phyloP scores from a whole-genome alignment of 2,797 vertebrate genomes.

The Malurus leucopterus region DNA sequence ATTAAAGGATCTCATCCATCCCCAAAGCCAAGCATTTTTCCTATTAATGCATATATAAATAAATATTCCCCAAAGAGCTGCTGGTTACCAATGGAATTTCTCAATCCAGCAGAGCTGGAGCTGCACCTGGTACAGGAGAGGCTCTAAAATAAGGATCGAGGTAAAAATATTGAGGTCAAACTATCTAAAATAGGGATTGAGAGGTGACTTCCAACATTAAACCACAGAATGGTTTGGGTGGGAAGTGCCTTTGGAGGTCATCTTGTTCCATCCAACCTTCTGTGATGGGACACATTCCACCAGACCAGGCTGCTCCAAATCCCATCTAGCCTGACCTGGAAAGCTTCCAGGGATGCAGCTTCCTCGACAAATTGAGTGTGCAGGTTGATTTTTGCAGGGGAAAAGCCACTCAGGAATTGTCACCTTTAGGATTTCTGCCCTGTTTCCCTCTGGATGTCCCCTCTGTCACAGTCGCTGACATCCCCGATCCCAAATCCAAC shows the following conservation, averaged over 20 bases:
- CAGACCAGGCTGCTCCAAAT: not conserved
- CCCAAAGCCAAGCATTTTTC: constrained; percentile 21
- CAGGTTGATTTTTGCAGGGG: not conserved
- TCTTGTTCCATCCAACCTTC: not conserved
- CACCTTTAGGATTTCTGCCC: not conserved
- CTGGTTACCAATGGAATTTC: not conserved
- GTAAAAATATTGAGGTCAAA: not conserved
- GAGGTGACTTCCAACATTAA: not conserved
- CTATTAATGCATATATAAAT: not conserved
- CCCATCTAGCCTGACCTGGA: not conserved
- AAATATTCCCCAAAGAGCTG: not conserved
- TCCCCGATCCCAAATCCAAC: not conserved
- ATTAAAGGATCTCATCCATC: not conserved
- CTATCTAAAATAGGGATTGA: not conserved
- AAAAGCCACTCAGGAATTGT: not conserved
- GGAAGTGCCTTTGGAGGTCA: not conserved
- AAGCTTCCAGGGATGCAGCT: not conserved
- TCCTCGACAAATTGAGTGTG: not conserved
- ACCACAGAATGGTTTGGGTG: not conserved
- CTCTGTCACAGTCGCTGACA: fast-evolving
- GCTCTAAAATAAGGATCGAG: not conserved
- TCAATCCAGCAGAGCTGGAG: not conserved
- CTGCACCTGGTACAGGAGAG: fast-evolving
- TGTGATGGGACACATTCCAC: not conserved
- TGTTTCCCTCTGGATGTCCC: not conserved